Conservation (phyloP, 2,113 vertebrate species). For the Phalacrocorax carbo region DNA sequence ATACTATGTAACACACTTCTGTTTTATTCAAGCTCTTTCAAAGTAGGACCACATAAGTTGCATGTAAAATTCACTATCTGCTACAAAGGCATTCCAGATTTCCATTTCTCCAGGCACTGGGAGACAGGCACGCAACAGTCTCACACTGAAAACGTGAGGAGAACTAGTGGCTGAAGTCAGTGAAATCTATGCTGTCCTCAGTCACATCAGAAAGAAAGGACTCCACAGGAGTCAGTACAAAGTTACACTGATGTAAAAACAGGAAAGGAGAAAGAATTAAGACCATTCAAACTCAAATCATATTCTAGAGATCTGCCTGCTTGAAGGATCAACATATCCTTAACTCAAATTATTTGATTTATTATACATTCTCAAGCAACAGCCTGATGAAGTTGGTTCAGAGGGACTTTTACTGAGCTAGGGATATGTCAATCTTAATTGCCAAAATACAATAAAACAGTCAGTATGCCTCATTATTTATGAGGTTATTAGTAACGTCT, state of each 20-base stretch:
- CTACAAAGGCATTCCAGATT: constrained; percentile 34
- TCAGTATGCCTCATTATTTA: background rate
- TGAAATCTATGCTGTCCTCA: background rate
- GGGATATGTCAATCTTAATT: background rate
- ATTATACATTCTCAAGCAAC: background rate
- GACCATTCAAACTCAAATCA: background rate
- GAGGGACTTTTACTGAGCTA: background rate
- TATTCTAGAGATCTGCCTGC: background rate
- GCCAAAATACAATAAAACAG: background rate
- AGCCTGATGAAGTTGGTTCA: background rate
- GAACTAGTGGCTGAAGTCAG: background rate
- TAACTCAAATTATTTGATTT: background rate
- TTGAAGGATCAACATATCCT: background rate
- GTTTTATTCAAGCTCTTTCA: constrained; percentile 53
- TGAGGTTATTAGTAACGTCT: background rate
- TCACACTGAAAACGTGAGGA: background rate
- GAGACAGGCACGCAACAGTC: constrained; percentile 5
- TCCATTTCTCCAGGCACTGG: background rate
- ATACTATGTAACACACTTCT: background rate
- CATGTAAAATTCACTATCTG: constrained; percentile 37
- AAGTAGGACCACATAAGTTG: background rate
- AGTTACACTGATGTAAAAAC: background rate
- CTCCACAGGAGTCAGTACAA: constrained; percentile 24
- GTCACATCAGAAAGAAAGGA: background rate
- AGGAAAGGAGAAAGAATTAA: background rate